Evolutionary conservation across 2,888 invertebrate genomes (phyloP), one percentile per base, ranked within the genome.

Genomic region (Cerceris ruficornis): DNA sequence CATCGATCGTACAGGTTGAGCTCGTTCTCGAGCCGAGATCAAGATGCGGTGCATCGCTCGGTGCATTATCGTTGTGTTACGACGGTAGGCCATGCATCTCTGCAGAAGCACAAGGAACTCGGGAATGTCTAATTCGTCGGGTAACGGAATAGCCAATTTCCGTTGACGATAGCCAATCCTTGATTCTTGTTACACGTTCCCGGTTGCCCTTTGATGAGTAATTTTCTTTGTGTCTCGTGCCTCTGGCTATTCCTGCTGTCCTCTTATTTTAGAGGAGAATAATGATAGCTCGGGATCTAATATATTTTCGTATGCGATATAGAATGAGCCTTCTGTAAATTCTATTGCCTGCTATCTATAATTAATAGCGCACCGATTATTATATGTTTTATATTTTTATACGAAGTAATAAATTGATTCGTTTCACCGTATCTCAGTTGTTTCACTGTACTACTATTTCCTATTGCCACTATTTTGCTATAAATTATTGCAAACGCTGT

Each of bases 121-220:
- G 55, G 43, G 65, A 55, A 62, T 15, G 46, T 75, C 78, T 71
- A 78, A 80, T 80, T 77, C 77, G 15, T 28, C n/a, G 69, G 73
- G 73, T 77, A 77, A 80, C 79, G 79, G 73, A 64, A 66, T 11
- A 43, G 28, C 14, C 77, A 73, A 80, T 80, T 79, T 79, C 55
- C 59, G 11, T 52, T 14, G 54, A 62, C 54, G 64, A 69, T 69
- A 42, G n/a, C 42, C 50, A 72, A 52, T 68, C 57, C 15, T n/a
- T 41, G 15, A 68, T 74, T 14, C 9, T 61, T 57, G 52, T 64
- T 69, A 69, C 52, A n/a, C n/a, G 64, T 69, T 69, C 52, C 17
- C 58, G 46, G 39, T 49, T 49, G 59, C 17, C 15, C 46, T 70
- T 69, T 50, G 57, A 65, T 17, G 17, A n/a, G 13, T 1, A 55